Evolutionary conservation across 2,113 vertebrate genomes (phyloP), one percentile per base, ranked within the genome.

Genomic region (Geothlypis trichas): DNA sequence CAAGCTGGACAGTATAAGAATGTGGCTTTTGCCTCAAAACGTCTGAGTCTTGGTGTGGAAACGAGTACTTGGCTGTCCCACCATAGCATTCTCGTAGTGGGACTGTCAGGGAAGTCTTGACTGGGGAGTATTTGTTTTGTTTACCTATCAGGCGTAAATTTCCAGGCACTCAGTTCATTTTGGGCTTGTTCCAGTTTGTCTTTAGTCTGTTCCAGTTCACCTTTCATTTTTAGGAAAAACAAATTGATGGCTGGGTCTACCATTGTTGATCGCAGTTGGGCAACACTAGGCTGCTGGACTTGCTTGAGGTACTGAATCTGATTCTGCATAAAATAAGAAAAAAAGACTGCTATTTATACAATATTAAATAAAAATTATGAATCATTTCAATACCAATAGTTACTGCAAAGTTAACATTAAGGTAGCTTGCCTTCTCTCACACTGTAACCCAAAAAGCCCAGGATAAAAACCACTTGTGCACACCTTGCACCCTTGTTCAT

Each of bases 161-260:
- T 99, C 99, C 99, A 99, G 99, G 99, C 99, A 99, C 99, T 99
- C 99, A 99, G 99, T 99, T 99, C 99, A 99, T 99, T 99, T 99
- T 99, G 99, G 98, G 99, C 99, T 99, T 99, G 99, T 99, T 99
- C 99, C 99, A 99, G 99, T 99, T 99, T 99, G 99, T 99, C 99
- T 99, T 99, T 99, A 99, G 99, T 99, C 99, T 99, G 99, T 99
- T 99, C 99, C 99, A 99, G 99, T 99, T 99, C 99, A 95, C 98
- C 98, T 99, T 99, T 99, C 99, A 99, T 99, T 99, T 99, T 99
- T 98, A 99, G 99, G 99, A 99, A 99, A 99, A 99, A 99, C 98
- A 99, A 99, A 99, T 99, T 99, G 99, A 99, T 99, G 97, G 99
- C 99, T 76, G 99, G 99, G 97, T 99, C 99, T 96, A 99, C 99